Base-by-base conservation (phyloP, 2,888 invertebrate genomes). In the Micropterix aruncella region DNA sequence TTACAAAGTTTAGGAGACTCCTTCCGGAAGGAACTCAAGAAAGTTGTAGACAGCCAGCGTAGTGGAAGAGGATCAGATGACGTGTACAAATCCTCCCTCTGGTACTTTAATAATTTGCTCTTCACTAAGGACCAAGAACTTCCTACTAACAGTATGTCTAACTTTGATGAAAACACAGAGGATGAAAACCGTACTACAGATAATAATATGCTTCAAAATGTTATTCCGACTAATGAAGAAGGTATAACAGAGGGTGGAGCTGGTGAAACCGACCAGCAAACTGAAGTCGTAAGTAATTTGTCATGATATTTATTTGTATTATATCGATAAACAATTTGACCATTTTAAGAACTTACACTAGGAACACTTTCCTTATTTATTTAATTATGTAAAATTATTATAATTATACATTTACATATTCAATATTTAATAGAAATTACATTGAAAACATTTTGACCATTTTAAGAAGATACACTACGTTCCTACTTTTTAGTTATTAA, bases 1-100 rank as follows among this genome's bases (percentile, higher is more conserved):
- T 17, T 50, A 3, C 48, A 50, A 17, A 46, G 48, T 18, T 37
- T 50, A 2, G 19, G 50, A 37, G 50, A 47, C 2, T 47, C 46
- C 1, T 50, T 47, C 41, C 19, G 42, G 41, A 47, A 39, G 41
- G n/a, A n/a, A n/a, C n/a, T n/a, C n/a, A n/a, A n/a, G n/a, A n/a
- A n/a, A n/a, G n/a, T n/a, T n/a, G n/a, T 40, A 42, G 41, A 43
- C 41, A 47, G 43, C 40, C 45, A 42, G 27, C 42, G 43, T 37
- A 47, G 42, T 37, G 45, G 42, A 42, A 38, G 41, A 45, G 47
- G 45, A 36, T 43, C 44, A 38, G 43, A 43, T 12, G 38, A 38
- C 17, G 38, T 17, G 37, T 49, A 47, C 40, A 49, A 47, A 46
- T 40, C 47, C 3, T 3, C n/a, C 3, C 38, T 45, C 12, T 45